Base-by-base conservation (phyloP, 2,113 vertebrate species). In the Gymnocephalus cernua region DNA sequence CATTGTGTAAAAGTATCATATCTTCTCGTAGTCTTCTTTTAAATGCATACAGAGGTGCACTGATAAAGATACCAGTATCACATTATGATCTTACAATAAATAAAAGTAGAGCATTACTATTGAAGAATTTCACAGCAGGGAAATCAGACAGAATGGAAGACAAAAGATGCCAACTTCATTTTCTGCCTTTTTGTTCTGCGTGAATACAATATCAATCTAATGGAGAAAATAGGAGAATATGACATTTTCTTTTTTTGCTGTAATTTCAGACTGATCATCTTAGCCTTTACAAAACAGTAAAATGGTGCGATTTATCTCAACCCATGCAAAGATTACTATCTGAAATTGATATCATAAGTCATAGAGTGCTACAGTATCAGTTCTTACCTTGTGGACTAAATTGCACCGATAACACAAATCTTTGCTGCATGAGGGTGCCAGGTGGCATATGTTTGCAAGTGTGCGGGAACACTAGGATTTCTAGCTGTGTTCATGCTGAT, bases 61-160 rank as follows among this genome's bases (percentile, higher is more conserved):
- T 54, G 32, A 74, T 65, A 66, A 21, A 51, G 21, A 74, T 65
- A n/a, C 18, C 23, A 12, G 35, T 50, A 68, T 75, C 68, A 57
- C 11, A 75, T 53, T 32, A 54, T 23, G 73, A 80, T 79, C 32
- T 63, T 35, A 15, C 0, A 58, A 3, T 77, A 68, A 72, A 85
- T 72, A 44, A 50, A 71, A 66, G 0, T 0, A 63, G 16, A 38
- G 2, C n/a, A 64, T 74, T 51, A 63, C 44, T 70, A 23, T 51
- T 41, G 51, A 25, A 61, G 38, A 48, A 62, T 71, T 78, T 75
- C 44, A 57, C 56, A 78, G 59, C 21, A 48, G 35, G 66, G 27
- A 74, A 77, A 71, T 82, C 72, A 54, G 54, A 71, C 10, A 73
- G 13, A 50, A 6, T 27, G 51, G 21, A 65, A 32, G 66, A 62